Conservation (phyloP, 2,888 invertebrate species). For the Campoplex capitator region DNA sequence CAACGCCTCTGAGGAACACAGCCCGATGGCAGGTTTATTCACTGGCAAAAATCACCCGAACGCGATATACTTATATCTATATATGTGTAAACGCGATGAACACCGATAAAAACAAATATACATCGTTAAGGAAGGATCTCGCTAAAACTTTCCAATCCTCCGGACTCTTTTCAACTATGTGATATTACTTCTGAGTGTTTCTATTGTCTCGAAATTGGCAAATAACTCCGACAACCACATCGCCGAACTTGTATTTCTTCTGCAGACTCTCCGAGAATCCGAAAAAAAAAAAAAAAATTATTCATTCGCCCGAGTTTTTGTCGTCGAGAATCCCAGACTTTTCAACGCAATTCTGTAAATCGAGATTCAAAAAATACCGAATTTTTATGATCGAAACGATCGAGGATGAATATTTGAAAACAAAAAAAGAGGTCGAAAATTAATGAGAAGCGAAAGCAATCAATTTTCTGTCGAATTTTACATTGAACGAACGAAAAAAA, state of each 20-base stretch:
- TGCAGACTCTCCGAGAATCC: neutral
- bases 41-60: neutral
- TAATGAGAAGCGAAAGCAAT: too few relatives aligned
- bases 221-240: neutral
- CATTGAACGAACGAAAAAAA: too few relatives aligned
- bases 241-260: neutral
- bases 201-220: neutral
- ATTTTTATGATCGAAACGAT: too few relatives aligned
- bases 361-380: neutral
- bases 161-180: neutral
- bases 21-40: neutral
- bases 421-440: too few relatives aligned
- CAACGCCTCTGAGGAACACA: conserved; percentile 18
- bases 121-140: neutral
- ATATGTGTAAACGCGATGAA: neutral
- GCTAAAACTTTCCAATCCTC: neutral
- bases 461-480: too few relatives aligned
- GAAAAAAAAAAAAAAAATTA: neutral
- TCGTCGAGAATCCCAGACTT: neutral
- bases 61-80: neutral
- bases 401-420: too few relatives aligned
- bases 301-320: neutral
- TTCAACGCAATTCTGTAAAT: neutral
- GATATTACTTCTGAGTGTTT: neutral
- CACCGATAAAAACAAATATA: neutral